Evolutionary conservation across 1,140 invertebrate genomes (phyloP), one percentile per base, ranked within the genome.

Genomic region (Pseudomyrmex flavicornis): DNA sequence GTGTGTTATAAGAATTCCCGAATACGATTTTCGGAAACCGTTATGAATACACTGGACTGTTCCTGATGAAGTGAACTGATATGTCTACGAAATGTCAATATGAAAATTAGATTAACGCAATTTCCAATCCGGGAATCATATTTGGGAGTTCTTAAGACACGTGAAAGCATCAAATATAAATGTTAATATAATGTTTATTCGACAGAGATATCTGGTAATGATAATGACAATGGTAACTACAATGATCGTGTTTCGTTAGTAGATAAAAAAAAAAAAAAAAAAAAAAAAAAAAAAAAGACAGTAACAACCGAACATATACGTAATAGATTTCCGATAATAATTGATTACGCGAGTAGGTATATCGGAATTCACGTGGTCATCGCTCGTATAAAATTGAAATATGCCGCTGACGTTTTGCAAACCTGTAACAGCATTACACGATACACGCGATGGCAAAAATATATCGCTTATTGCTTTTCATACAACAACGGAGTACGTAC

Each of bases 351-450:
- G 22, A 50, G 13, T 26, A 26, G 22, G 22, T 61, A 35, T n/a
- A 70, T 26, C 0, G 20, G 2, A 50, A n/a, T 50, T 77, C 48
- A 84, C 56, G 17, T 62, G 3, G 83, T 86, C 48, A 93, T 84
- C 0, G 90, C 79, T 75, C 90, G 86, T 2, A 93, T 84, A 66
- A 93, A 92, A 77, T 93, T 93, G 15, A 93, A 84, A 62, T 93
- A 93, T 0, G 91, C 91, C 20, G 91, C 91, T 12, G 92, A 92
- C 8, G 92, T 92, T 84, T 93, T 93, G n/a, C 86, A 85, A n/a
- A 93, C 90, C 92, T 93, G 15, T 65, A 35, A 66, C 35, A 63
- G 59, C 8, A 2, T 0, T 3, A 35, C 35, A 35, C 7, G 5
- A 15, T 68, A 17, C 44, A n/a, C 0, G 35, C 5, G 50, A 13